phyloP scores from a whole-genome alignment of 2,888 invertebrate species.

The Drosophila neonasuta region DNA sequence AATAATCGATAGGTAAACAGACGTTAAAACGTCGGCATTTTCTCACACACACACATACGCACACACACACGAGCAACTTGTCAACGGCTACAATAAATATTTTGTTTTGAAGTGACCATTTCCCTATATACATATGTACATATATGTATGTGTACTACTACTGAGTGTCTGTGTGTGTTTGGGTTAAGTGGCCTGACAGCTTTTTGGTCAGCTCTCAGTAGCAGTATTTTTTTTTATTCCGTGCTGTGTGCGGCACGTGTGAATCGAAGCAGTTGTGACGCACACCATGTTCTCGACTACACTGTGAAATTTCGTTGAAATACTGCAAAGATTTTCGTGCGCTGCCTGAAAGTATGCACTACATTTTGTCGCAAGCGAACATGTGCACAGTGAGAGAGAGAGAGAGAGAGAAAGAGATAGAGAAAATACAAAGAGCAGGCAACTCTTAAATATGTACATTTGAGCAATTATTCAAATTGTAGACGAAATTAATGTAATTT shows the following conservation, averaged over 20 bases:
- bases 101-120: conserved; percentile 69
- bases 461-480: no score
- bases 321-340: conserved; percentile 24
- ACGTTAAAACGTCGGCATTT: conserved; percentile 76
- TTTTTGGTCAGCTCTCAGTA: conserved; percentile 39
- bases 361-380: not conserved
- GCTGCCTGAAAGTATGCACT: conserved; percentile 58
- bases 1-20: conserved; percentile 79
- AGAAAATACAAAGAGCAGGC: no score
- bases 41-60: conserved; percentile 50
- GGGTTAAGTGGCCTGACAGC: conserved; percentile 62
- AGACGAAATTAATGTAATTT: no score
- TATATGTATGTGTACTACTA: conserved; percentile 2
- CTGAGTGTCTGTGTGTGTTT: conserved; percentile 23
- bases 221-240: conserved; percentile 21
- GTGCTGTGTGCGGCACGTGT: conserved; percentile 53
- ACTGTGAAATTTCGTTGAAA: conserved; percentile 30
- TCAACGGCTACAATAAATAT: conserved; percentile 74
- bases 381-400: not conserved
- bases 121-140: conserved; percentile 37
- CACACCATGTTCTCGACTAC: conserved; percentile 29
- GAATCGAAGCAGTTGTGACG: conserved; percentile 59
- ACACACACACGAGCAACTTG: conserved; percentile 39
- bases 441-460: not conserved
- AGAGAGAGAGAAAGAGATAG: not conserved